Evolutionary conservation across 2,888 invertebrate genomes (phyloP).

Genomic region (Dynastes tityus): DNA sequence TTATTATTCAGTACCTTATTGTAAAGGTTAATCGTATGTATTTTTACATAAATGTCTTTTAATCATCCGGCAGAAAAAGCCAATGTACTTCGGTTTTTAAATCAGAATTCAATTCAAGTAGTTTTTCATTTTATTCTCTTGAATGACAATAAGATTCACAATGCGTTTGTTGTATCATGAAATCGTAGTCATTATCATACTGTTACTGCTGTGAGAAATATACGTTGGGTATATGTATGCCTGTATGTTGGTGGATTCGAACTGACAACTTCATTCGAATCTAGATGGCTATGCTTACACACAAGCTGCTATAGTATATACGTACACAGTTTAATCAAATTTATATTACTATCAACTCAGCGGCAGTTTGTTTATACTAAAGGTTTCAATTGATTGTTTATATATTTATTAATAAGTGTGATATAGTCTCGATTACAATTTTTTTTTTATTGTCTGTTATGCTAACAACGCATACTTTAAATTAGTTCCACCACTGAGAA

Average conservation of each 20-base stretch:
- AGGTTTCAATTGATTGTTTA: background rate
- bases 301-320: conserved; percentile 46
- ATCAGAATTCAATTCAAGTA: conserved; percentile 57
- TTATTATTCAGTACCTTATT: conserved; percentile 36
- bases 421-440: too few species aligned
- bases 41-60: conserved; percentile 48
- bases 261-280: conserved; percentile 48
- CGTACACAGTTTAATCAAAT: too few species aligned
- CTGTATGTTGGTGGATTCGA: conserved; percentile 41
- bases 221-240: conserved; percentile 51
- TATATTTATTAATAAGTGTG: conserved; percentile 4
- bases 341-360: too few species aligned
- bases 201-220: conserved; percentile 54
- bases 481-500: too few species aligned
- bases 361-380: background rate
- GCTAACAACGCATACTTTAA: too few species aligned
- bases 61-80: conserved; percentile 51
- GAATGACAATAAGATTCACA: conserved; percentile 59
- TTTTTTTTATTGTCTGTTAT: too few species aligned
- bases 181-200: conserved; percentile 57
- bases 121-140: conserved; percentile 57
- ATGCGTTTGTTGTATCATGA: conserved; percentile 58
- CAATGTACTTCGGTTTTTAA: conserved; percentile 48
- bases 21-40: conserved; percentile 47
- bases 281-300: conserved; percentile 19